phyloP scores from a whole-genome alignment of 1,140 invertebrate species.

The Idris sp. region DNA sequence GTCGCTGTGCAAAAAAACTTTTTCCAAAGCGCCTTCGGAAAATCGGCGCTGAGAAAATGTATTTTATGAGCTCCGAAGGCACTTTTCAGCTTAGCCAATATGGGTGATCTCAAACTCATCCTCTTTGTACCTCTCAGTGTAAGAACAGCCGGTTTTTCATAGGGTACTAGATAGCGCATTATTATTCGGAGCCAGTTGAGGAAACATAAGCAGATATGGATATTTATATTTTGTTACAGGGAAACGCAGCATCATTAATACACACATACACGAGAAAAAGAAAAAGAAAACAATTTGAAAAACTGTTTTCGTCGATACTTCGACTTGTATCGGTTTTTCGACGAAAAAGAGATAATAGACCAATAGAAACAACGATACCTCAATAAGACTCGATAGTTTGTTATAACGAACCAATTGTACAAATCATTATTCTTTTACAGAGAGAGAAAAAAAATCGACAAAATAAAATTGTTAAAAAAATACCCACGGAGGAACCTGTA shows the following conservation, averaged over 20 bases:
- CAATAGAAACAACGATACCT: constrained; percentile 80
- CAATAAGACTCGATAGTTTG: constrained; percentile 79
- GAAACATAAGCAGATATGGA: constrained; percentile 74
- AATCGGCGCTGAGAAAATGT: constrained; percentile 40
- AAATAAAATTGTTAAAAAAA: constrained; percentile 48
- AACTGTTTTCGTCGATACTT: constrained; percentile 66
- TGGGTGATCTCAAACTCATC: constrained; percentile 52
- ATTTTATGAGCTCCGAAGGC: constrained; percentile 51
- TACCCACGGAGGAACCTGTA: no score
- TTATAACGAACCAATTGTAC: constrained; percentile 77
- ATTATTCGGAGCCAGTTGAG: constrained; percentile 73
- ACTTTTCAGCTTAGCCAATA: constrained; percentile 56
- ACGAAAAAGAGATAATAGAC: constrained; percentile 74
- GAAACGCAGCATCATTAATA: constrained; percentile 60
- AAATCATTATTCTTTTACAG: constrained; percentile 79
- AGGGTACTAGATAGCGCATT: constrained; percentile 72
- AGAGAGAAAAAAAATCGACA: constrained; percentile 53
- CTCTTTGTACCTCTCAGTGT: constrained; percentile 61
- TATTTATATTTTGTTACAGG: constrained; percentile 80
- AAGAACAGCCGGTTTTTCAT: constrained; percentile 68
- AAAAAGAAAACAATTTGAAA: no score
- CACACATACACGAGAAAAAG: no score
- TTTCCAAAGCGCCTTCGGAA: constrained; percentile 47
- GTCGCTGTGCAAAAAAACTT: constrained; percentile 66
- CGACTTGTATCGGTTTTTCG: constrained; percentile 46